phyloP scores from a whole-genome alignment of 2,888 invertebrate genomes.

The Athripsodes cinereus region DNA sequence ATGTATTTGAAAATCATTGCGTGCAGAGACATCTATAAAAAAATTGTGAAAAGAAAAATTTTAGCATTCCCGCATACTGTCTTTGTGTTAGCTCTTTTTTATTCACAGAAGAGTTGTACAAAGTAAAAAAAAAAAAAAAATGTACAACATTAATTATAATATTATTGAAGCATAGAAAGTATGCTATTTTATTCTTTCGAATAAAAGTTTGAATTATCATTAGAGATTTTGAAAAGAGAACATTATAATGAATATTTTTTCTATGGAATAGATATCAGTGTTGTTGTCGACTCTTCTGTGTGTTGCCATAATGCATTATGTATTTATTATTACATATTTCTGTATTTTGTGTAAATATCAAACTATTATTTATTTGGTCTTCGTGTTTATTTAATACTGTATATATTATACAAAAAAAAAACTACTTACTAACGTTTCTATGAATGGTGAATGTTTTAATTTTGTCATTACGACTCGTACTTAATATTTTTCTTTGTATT shows the following conservation, averaged over 20 bases:
- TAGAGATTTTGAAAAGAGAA: no score
- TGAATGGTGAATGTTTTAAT: not conserved
- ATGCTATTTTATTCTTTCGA: no score
- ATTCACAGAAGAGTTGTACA: slow-evolving; percentile 1
- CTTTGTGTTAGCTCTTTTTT: slow-evolving; percentile 22
- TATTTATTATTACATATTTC: slow-evolving; percentile 1
- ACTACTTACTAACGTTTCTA: not conserved
- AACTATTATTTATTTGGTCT: not conserved
- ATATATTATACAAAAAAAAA: not conserved
- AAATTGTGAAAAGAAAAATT: slow-evolving; percentile 19
- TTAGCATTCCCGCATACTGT: slow-evolving; percentile 25
- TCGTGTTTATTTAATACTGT: not conserved
- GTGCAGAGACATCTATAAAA: not conserved
- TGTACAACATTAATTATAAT: no score
- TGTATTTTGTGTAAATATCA: not conserved
- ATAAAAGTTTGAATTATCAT: no score
- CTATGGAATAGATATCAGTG: not conserved
- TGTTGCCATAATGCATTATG: slow-evolving; percentile 2
- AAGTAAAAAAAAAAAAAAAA: no score
- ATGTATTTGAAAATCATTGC: no score
- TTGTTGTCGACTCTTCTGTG: not conserved
- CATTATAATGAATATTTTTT: no score
- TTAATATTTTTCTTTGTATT: not conserved
- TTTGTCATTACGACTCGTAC: no score
- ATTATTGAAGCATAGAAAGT: no score